Conservation (phyloP, 1,140 invertebrate species). For the Meloidogyne floridensis region DNA sequence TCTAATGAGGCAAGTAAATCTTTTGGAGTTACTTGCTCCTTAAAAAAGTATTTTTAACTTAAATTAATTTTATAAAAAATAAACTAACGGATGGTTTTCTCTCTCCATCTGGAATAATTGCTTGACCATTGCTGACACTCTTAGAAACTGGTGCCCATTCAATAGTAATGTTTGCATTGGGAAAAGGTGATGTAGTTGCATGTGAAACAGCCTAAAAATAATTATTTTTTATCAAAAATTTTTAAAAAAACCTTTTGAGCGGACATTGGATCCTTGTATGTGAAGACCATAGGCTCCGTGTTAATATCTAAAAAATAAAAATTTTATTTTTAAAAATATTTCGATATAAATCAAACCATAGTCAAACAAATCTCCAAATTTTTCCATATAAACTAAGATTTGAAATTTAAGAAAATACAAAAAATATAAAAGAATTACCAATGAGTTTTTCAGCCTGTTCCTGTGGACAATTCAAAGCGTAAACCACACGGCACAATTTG, state of each 20-base stretch:
- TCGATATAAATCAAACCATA: background rate
- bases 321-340: background rate
- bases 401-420: background rate
- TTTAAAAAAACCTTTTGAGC: constrained; percentile 34
- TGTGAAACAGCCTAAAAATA: constrained; percentile 30
- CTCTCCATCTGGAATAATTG: constrained; percentile 35
- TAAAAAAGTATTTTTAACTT: background rate
- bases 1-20: constrained; percentile 22
- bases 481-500: constrained; percentile 32
- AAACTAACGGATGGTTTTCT: constrained; percentile 29
- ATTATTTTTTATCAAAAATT: background rate
- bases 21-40: constrained; percentile 27
- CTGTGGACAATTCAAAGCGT: constrained; percentile 25
- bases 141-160: constrained; percentile 42
- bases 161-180: constrained; percentile 19
- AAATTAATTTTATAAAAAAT: background rate
- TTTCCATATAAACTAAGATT: constrained; percentile 34
- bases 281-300: constrained; percentile 25
- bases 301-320: constrained; percentile 1
- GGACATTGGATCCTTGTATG: constrained; percentile 37
- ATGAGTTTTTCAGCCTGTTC: constrained; percentile 34
- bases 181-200: constrained; percentile 12
- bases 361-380: constrained; percentile 39
- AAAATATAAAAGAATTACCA: background rate
- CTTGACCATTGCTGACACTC: background rate